Evolutionary conservation across 2,113 vertebrate genomes (phyloP).

Genomic region (Sprattus sprattus): DNA sequence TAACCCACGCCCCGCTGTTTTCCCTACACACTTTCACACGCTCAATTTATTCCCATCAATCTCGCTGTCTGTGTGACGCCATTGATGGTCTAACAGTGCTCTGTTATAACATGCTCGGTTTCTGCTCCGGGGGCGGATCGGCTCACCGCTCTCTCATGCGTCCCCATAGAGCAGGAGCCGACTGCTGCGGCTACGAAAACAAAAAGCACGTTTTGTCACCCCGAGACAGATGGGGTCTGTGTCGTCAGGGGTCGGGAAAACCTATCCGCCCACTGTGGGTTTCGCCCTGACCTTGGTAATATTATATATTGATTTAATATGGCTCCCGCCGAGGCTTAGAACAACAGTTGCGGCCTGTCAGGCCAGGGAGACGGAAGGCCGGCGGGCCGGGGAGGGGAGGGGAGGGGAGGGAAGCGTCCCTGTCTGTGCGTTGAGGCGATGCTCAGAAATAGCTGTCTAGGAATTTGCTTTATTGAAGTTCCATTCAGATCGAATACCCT

Average conservation of each 20-base stretch:
- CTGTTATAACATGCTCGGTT: neutral
- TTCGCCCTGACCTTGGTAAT: slow-evolving; percentile 66
- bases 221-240: slow-evolving; percentile 51
- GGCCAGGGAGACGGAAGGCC: slow-evolving; percentile 63
- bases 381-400: slow-evolving; percentile 52
- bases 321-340: slow-evolving; percentile 52
- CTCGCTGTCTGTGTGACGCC: neutral
- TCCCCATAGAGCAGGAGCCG: neutral
- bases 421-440: slow-evolving; percentile 43
- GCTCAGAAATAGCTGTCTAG: slow-evolving; percentile 64
- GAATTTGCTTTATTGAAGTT: slow-evolving; percentile 74
- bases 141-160: neutral
- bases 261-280: slow-evolving; percentile 51
- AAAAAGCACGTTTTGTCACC: slow-evolving; percentile 32
- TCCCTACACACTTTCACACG: neutral
- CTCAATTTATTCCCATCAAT: neutral
- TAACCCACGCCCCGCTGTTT: neutral
- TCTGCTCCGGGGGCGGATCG: neutral
- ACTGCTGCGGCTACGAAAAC: neutral
- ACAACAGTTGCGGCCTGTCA: slow-evolving; percentile 64
- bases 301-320: slow-evolving; percentile 72
- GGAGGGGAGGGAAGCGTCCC: neutral
- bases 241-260: slow-evolving; percentile 45
- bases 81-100: neutral
- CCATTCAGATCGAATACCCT: slow-evolving; percentile 74